A percentile compares a stretch with the other conserved stretches of the same genome.
Conservation (phyloP, 1,140 invertebrate genomes). For the Nautilus pompilius region DNA sequence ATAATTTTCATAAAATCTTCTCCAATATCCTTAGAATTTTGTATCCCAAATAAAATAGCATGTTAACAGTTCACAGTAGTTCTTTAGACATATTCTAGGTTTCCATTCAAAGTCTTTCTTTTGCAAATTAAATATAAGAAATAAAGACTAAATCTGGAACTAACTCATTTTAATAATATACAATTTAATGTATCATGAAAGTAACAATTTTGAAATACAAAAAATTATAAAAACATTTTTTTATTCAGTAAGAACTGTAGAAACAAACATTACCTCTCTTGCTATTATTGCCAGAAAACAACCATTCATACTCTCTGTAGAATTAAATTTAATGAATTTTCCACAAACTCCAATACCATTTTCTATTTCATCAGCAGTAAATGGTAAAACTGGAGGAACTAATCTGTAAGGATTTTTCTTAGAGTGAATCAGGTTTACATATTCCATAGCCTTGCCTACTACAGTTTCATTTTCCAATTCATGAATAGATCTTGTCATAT, state of each 20-base stretch:
- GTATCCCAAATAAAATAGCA: too few species aligned
- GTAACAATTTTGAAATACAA: background rate
- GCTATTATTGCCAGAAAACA: conserved; percentile 46
- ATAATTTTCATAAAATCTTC: too few species aligned
- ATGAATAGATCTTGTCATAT: conserved; percentile 38
- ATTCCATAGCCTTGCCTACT: conserved; percentile 35
- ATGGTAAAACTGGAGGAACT: conserved; percentile 41
- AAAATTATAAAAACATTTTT: background rate
- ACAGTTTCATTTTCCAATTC: conserved; percentile 44
- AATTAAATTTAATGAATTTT: conserved; percentile 34
- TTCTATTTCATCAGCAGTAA: conserved; percentile 30
- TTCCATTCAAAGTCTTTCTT: too few species aligned
- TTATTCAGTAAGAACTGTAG: background rate
- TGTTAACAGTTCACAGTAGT: too few species aligned
- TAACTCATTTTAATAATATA: too few species aligned
- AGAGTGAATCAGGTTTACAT: conserved; percentile 29
- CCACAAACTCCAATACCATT: conserved; percentile 25
- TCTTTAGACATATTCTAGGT: too few species aligned
- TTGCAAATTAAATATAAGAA: too few species aligned
- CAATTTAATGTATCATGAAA: too few species aligned
- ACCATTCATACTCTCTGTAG: conserved; percentile 36
- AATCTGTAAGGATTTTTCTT: conserved; percentile 27
- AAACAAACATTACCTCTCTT: conserved; percentile 33
- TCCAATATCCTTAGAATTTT: too few species aligned
- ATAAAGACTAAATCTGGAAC: too few species aligned